phyloP scores from a whole-genome alignment of 2,113 vertebrate species.

The Chrysemys picta region DNA sequence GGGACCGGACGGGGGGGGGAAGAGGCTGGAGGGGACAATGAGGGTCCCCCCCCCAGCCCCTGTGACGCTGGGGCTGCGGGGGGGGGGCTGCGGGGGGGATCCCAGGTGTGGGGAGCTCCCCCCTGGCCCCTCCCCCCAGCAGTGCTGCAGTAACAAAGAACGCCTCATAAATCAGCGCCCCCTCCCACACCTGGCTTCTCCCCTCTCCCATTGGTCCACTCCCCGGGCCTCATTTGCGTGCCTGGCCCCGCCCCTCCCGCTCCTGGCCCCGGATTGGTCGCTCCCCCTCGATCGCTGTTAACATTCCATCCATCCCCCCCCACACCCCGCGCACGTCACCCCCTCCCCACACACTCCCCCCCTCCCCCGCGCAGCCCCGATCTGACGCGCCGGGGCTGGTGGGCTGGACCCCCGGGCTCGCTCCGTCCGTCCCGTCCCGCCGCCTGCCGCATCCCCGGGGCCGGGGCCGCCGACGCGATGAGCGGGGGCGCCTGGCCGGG shows the following conservation, averaged over 20 bases:
- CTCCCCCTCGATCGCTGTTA: background rate
- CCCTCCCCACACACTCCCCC: no score
- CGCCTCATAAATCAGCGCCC: background rate
- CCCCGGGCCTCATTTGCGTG: background rate
- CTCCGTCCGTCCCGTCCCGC: background rate
- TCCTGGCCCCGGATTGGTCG: background rate
- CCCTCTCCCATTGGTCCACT: background rate
- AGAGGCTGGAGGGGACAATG: no score
- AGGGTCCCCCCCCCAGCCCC: no score
- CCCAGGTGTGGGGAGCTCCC: background rate
- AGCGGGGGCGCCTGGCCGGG: background rate
- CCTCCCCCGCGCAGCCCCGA: background rate
- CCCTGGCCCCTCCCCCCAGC: background rate
- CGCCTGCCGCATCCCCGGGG: background rate
- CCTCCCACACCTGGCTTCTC: background rate
- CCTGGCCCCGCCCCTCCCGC: background rate
- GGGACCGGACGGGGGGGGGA: no score
- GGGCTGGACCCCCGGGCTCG: background rate
- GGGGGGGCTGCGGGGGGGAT: background rate
- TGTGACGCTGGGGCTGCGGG: background rate
- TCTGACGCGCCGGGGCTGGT: background rate
- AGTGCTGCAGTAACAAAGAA: background rate
- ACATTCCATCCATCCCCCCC: background rate
- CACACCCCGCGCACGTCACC: no score
- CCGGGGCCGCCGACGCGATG: background rate